Base-by-base conservation (phyloP, 2,888 invertebrate genomes). In the Chrysolina americana region DNA sequence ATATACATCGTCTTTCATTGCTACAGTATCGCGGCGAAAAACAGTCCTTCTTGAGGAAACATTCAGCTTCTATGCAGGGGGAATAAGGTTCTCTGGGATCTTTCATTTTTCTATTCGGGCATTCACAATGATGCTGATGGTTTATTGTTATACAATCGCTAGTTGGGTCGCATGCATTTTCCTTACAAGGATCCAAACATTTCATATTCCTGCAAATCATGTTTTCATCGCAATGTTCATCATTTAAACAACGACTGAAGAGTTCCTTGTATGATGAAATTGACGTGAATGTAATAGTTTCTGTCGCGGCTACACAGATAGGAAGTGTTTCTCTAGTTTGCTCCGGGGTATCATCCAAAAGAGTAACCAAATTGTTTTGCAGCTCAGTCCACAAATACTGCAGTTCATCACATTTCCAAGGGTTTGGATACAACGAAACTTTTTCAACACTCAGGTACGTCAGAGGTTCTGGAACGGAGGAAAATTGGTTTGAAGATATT, bases 341-440 rank as follows among this genome's bases (percentile, higher is more conserved):
- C 13, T 19, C 23, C 59, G 10, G 17, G 17, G 53, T 50, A 13
- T 13, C 41, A 4, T 41, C 36, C 17, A 28, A 4, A 9, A 78
- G n/a, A 17, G 62, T 59, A 28, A 65, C 69, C 23, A 71, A 62
- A 44, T 75, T 76, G 23, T 53, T 78, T 47, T 69, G 65, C 21
- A 76, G 36, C 9, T 63, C 50, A 44, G 36, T 59, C 76, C 78
- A 77, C 36, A 77, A 41, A n/a, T 48, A 10, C 28, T 53, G n/a
- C 19, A 78, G 65, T 65, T 78, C 70, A 15, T 74, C 74, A 21
- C 78, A 78, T 53, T 56, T 74, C 78, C 78, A 78, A 10, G 78
- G 78, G 48, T 78, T 78, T 2, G 75, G 76, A 68, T 75, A 68
- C 17, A 78, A 41, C 15, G 73, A 69, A 2, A 78, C 65, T 53